Conservation (phyloP, 2,888 invertebrate species). For the Lobophora halterata region DNA sequence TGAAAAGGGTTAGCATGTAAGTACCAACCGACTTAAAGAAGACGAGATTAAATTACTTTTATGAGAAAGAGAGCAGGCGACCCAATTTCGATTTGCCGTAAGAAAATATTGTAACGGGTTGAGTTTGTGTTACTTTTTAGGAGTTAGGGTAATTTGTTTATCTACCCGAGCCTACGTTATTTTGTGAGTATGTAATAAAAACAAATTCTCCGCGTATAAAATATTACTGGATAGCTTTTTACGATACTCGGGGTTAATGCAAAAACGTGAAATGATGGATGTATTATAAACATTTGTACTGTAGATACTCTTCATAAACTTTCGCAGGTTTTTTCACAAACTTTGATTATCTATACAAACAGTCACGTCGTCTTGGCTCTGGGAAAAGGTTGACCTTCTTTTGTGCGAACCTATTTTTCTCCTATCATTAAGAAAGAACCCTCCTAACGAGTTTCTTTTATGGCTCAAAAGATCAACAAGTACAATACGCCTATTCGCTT, state of each 20-base stretch:
- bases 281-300: constrained; percentile 15
- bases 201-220: constrained; percentile 23
- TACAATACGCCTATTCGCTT: constrained; percentile 57
- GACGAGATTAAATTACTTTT: constrained; percentile 67
- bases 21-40: constrained; percentile 52
- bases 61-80: constrained; percentile 51
- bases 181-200: constrained; percentile 26
- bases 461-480: constrained; percentile 50
- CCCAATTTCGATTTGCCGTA: constrained; percentile 41
- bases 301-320: constrained; percentile 10
- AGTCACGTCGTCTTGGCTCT: constrained; percentile 50
- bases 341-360: constrained; percentile 43
- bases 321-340: constrained; percentile 14
- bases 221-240: constrained; percentile 29
- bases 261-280: constrained; percentile 26
- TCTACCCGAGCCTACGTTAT: constrained; percentile 32
- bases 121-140: constrained; percentile 38
- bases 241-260: constrained; percentile 22
- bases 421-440: constrained; percentile 53
- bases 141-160: constrained; percentile 36
- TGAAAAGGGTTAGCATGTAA: constrained; percentile 70
- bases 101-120: constrained; percentile 36
- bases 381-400: constrained; percentile 53
- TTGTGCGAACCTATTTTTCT: constrained; percentile 43
- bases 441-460: constrained; percentile 65